Evolutionary conservation across 2,113 vertebrate genomes (phyloP).

Genomic region (Nesogale talazaci): DNA sequence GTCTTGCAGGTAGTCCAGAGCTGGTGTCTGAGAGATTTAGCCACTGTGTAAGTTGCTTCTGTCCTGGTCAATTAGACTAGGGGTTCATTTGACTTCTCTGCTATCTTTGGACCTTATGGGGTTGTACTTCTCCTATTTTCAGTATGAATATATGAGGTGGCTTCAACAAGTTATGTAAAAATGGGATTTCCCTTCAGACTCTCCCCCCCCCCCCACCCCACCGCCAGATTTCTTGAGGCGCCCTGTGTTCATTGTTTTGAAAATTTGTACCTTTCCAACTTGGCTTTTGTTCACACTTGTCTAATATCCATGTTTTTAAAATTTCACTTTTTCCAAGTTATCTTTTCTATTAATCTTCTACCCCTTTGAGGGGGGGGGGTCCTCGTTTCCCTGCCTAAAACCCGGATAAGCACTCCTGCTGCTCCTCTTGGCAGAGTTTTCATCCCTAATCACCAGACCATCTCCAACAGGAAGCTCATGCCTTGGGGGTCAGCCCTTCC

Average conservation of each 20-base stretch:
- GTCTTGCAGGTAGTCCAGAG: neutral
- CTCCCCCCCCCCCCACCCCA: too few species aligned
- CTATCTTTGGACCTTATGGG: neutral
- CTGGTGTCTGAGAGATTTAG: neutral
- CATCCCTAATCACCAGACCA: neutral
- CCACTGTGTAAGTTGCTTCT: neutral
- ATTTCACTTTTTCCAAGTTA: neutral
- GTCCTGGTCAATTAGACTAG: neutral
- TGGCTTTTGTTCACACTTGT: neutral
- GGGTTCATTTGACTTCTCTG: neutral
- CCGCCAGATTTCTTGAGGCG: too few species aligned
- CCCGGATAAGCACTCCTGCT: neutral
- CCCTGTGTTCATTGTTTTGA: neutral
- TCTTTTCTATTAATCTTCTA: slow-evolving; percentile 6
- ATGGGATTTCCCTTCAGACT: too few species aligned
- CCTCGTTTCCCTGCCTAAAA: slow-evolving; percentile 14
- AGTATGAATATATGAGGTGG: neutral
- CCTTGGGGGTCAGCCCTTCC: neutral
- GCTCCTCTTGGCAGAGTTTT: neutral
- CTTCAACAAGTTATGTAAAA: too few species aligned
- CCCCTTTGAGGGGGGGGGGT: neutral
- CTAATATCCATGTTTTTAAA: neutral
- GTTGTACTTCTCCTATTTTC: slow-evolving; percentile 5
- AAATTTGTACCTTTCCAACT: neutral
- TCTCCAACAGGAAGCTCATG: neutral